Conservation (phyloP, 2,888 invertebrate genomes). For the Sipha maydis region DNA sequence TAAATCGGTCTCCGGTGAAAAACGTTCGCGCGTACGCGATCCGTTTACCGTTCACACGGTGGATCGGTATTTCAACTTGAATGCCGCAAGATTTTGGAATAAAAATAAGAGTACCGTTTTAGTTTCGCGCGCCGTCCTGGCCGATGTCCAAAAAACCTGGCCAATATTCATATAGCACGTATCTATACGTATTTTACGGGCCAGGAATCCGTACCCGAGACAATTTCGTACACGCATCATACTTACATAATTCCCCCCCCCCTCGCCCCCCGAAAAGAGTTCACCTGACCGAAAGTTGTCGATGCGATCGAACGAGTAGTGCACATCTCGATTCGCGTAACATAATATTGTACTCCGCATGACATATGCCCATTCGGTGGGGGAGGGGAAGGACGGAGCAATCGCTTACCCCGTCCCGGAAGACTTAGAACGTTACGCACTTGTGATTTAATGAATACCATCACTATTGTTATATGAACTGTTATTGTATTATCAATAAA, state of each 20-base stretch:
- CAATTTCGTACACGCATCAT: not conserved
- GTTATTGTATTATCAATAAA: too few species aligned
- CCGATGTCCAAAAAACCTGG: conserved; percentile 51
- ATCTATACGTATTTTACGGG: conserved; percentile 36
- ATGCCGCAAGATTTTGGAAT: conserved; percentile 48
- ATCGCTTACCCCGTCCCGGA: too few species aligned
- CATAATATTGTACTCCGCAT: too few species aligned
- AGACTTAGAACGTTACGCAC: too few species aligned
- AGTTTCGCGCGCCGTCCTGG: conserved; percentile 42
- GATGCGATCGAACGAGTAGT: not conserved
- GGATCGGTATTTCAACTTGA: conserved; percentile 32
- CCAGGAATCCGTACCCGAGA: not conserved
- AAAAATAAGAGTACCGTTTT: conserved; percentile 56
- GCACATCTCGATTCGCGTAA: too few species aligned
- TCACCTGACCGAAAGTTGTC: not conserved
- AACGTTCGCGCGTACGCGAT: not conserved
- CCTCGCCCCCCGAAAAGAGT: too few species aligned
- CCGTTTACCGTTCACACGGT: not conserved
- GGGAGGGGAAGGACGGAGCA: too few species aligned
- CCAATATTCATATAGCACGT: conserved; percentile 32
- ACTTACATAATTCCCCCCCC: too few species aligned
- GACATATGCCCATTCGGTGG: too few species aligned
- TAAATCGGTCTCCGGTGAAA: not conserved
- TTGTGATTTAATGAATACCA: too few species aligned
- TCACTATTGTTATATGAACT: too few species aligned